Base-by-base conservation (phyloP, 2,113 vertebrate genomes). In the Brachyhypopomus gauderio region DNA sequence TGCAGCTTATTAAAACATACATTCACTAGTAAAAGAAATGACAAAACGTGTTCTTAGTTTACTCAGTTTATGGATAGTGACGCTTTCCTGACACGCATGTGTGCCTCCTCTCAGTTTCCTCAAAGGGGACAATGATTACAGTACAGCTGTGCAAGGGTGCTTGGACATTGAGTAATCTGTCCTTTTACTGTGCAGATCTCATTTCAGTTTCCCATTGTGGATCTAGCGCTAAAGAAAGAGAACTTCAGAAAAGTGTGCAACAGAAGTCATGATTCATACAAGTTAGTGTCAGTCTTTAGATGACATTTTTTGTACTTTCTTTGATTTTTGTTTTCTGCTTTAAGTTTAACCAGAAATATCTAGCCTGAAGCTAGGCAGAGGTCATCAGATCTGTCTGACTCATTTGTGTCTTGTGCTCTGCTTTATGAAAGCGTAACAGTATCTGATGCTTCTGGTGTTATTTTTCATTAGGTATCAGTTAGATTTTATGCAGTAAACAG, bases 371-470 rank as follows among this genome's bases (percentile, higher is more conserved):
- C 55, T 5, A 79, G 23, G 12, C 5, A 2, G 20, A 25, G 36
- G 77, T 75, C 41, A 81, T 38, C n/a, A 4, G 38, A 81, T 81
- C 64, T 59, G 55, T 41, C 27, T 81, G 64, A 84, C 73, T 66
- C 36, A 73, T 8, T 63, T 16, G 87, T 11, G 87, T 80, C 82
- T 85, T 84, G 25, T 81, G 86, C 52, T 83, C 75, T 76, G 86
- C 76, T 81, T 88, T 86, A 77, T 87, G 36, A 75, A 27, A 17
- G 62, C 79, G 80, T 91, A 91, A 88, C 88, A 75, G 60, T 78
- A 27, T 71, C 89, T 87, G 79, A 70, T 84, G 86, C 89, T 62
- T 79, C 59, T 71, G 9, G 12, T 63, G 72, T 48, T 8, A 76
- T 52, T 3, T 20, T n/a, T 22, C 86, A 63, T 84, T 88, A 88